Evolutionary conservation across 2,113 vertebrate species (phyloP), one percentile per base, ranked within the genome.

Genomic region (Syrmaticus mikado): DNA sequence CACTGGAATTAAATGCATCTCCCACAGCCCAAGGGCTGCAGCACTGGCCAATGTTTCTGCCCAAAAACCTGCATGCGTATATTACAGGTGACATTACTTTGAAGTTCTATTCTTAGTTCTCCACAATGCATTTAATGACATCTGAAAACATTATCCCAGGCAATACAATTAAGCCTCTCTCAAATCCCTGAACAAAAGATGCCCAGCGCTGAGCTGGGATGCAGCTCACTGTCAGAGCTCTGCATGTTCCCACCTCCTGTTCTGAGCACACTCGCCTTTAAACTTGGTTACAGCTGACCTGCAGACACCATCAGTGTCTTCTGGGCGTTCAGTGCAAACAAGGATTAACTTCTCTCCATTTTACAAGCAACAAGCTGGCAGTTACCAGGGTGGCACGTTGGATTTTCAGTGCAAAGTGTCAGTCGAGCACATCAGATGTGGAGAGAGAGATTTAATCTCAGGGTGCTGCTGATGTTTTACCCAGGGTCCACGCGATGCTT

Each of bases 31-130:
- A 58, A 32, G 25, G 34, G 64, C 32, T 77, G 41, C 19, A 75
- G 48, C n/a, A 57, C 65, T 27, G 20, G 16, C 40, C 71, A 53
- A 24, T 24, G 11, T 25, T 92, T 50, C 82, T 87, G 34, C 45
- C 1, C 71, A 60, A 85, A 91, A 89, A 85, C 24, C 79, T 34
- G 55, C 71, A 92, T 83, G 70, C 48, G 92, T 92, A 91, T 85
- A 28, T 78, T 87, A 92, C 94, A 96, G 93, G 93, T 92, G 95
- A 95, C 76, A 92, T 83, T 91, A 83, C 91, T 96, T 94, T 90
- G 87, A 95, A 94, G 93, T 87, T 94, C 65, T 91, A 75, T 94
- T 94, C 85, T 94, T 90, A 95, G 89, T 22, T 85, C 72, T 84
- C 75, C 43, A 13, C 64, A 76, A 78, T 76, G 64, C 61, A 65